Evolutionary conservation across 2,113 vertebrate species (phyloP), one percentile per base, ranked within the genome.

Genomic region (Tyrannus savana): DNA sequence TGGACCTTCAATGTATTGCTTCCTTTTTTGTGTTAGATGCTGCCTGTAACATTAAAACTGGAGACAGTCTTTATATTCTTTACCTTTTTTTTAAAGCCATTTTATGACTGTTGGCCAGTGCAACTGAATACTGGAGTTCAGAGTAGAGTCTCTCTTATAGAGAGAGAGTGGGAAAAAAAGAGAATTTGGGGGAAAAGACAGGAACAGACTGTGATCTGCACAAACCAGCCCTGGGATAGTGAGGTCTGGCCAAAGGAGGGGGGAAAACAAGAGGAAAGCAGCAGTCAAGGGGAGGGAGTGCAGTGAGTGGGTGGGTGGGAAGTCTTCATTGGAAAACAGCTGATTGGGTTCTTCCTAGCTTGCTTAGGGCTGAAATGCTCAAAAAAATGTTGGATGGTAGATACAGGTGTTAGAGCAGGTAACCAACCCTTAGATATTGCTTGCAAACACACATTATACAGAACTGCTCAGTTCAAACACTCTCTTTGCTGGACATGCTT

Each of bases 31-130:
- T 82, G 58, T 94, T 85, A 59, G 69, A 85, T 95, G 84, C 42
- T 88, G 52, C 59, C 24, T 55, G 63, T 94, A 80, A 94, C 91
- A 95, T 96, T 97, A 93, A 71, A 95, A 85, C 89, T 82, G 11
- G 52, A 96, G 19, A 28, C 49, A 56, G 41, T 86, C 44, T 97
- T 94, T 69, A 2, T 67, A 87, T 91, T 82, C 0, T 72, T 60
- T 52, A 81, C 47, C 9, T 60, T 41, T 42, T 21, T 62, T 78
- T 39, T 2, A 14, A 69, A 81, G 27, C 55, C 50, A 6, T 59
- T 37, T 23, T 44, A 28, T 35, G 11, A 37, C 15, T 75, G 9
- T 66, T 78, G 47, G 21, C 35, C 79, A 59, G 74, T 94, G 76
- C 5, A 46, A 87, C 67, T 73, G 77, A 91, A 73, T 49, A 42